Base-by-base conservation (phyloP, 2,797 vertebrate species). In the Acrossocheilus fasciatus region DNA sequence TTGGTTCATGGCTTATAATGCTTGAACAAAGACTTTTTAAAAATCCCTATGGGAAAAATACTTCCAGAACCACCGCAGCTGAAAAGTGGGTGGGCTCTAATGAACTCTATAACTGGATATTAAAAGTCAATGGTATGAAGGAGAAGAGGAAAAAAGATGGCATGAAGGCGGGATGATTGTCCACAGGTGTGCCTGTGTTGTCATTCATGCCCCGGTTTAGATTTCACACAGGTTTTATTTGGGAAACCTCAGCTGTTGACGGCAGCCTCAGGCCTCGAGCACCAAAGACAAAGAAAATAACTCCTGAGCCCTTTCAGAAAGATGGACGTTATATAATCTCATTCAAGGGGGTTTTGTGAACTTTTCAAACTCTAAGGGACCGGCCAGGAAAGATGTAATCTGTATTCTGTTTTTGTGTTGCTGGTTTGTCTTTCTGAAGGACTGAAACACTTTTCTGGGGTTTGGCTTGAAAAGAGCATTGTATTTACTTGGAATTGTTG, bases 171-270 rank as follows among this genome's bases (percentile, higher is more conserved):
- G 54, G 77, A 80, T 66, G 84, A 66, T 74, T 64, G 59, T 81
- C 68, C 68, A 81, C 84, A 86, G 84, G 77, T 86, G 84, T 74
- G 84, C 41, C 41, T 73, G 66, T 77, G 83, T 76, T 77, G 73
- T 66, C 83, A 50, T 68, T 84, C 45, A 73, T n/a, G 30, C 68
- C n/a, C 20, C 1, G 84, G 77, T 64, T 81, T 81, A 26, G 50
- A 64, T 86, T 81, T 86, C 84, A 86, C 50, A 17, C 76, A 26
- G 84, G 76, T 86, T 80, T 86, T 86, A 80, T 86, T 86, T 80
- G 76, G 66, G 84, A 73, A 80, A 81, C 18, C 84, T 81, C 85
- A 86, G 85, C 85, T 81, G 85, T 86, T 62, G 41, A 81, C 1
- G 6, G 54, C 74, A 4, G 77, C 78, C 70, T 52, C 69, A 0